Evolutionary conservation across 2,888 invertebrate genomes (phyloP), one percentile per base, ranked within the genome.

Genomic region (Lepeophtheirus nordmannii): DNA sequence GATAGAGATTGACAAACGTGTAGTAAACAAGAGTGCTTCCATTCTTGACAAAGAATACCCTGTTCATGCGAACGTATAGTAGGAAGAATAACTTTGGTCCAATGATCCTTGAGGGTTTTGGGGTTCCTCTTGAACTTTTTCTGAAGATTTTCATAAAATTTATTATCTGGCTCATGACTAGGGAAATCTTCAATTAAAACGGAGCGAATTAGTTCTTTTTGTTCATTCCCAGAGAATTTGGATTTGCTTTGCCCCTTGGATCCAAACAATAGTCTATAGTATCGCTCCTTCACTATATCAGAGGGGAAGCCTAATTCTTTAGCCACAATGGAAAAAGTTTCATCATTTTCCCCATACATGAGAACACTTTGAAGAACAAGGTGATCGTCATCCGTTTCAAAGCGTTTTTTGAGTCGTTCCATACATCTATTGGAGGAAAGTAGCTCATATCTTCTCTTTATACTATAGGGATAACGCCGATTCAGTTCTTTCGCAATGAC

Each of bases 101-200:
- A 46, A 46, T 46, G 53, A 17, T 46, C 53, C 17, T 46, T 46
- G 5, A 46, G 53, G 5, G 53, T 46, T 17, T 46, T 46, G 2
- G 53, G 53, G 17, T 46, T 46, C 17, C 53, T 46, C 17, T 46
- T 46, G 17, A 46, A 46, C 53, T 46, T 46, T 8, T 46, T 46
- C 17, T 8, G 2, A 17, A 46, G n/a, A 17, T 46, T 17, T 46
- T 46, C 53, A 46, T 46, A 46, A 17, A 46, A 46, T 17, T 46
- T 46, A 46, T 46, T 46, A 46, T 46, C 53, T 17, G 53, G 53
- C 53, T 46, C 53, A 8, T 46, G 53, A 46, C n/a, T 17, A 46
- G 53, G 53, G 8, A 46, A 46, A 17, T 17, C 17, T 8, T 46
- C n/a, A 8, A 14, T 46, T n/a, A 46, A 17, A 46, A 46, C 8